Evolutionary conservation across 2,888 invertebrate species (phyloP).

Genomic region (Imbricaverruca yamaguchii): DNA sequence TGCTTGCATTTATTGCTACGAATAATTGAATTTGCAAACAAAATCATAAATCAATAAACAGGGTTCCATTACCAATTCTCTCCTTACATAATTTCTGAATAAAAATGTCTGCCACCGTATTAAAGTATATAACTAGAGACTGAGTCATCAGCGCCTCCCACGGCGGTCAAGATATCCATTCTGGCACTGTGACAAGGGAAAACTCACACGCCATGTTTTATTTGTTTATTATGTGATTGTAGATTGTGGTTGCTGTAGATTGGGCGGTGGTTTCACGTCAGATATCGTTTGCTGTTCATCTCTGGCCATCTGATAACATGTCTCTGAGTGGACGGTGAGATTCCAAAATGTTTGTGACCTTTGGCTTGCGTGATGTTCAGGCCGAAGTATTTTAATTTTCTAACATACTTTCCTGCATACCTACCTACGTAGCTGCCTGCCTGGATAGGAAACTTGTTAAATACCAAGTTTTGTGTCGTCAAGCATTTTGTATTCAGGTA

Average conservation of each 20-base stretch:
- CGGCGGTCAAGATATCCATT: too few species aligned
- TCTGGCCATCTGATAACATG: too few species aligned
- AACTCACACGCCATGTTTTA: constrained; percentile 5
- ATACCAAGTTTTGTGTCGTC: too few species aligned
- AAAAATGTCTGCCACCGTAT: too few species aligned
- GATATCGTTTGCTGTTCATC: too few species aligned
- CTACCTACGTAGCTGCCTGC: too few species aligned
- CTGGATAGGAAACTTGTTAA: too few species aligned
- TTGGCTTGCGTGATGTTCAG: background rate
- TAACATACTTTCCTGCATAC: too few species aligned
- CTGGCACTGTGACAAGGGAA: constrained; percentile 10
- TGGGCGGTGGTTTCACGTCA: background rate
- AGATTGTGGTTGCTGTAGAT: background rate
- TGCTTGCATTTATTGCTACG: too few species aligned
- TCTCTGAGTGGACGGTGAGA: background rate
- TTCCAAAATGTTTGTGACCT: background rate
- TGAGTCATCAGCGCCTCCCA: too few species aligned
- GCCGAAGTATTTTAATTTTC: background rate
- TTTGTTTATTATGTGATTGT: background rate
- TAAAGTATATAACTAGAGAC: background rate
- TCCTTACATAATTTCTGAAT: too few species aligned
- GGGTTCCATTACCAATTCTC: background rate
- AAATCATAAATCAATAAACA: background rate
- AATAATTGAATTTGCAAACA: background rate
- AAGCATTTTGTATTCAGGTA: too few species aligned